These are phyloP conservation scores for Lagopus leucura DNA, from an alignment of 2,113 vertebrate species.

Conservation along the genomic window DNA sequence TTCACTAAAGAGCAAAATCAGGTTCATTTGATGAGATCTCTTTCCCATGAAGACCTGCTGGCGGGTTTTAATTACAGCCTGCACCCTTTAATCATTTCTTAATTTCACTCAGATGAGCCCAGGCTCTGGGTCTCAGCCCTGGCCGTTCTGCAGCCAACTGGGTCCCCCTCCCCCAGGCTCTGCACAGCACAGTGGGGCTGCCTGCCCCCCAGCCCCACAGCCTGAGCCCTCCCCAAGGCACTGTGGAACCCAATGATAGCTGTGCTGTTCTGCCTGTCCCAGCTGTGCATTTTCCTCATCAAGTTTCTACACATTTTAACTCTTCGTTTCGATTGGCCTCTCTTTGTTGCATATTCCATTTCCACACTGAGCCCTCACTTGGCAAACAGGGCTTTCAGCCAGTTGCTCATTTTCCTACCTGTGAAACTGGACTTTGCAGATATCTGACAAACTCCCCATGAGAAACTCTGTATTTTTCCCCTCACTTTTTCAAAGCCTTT, in stretches of 20 bases:
- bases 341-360: background rate
- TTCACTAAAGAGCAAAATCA: background rate
- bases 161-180: background rate
- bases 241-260: background rate
- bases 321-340: background rate
- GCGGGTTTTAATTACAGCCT: constrained; percentile 54
- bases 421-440: background rate
- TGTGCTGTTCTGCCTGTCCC: background rate
- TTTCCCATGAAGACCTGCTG: background rate
- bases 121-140: background rate
- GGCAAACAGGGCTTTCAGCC: background rate
- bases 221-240: background rate
- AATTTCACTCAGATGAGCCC: constrained; percentile 33
- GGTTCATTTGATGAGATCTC: background rate
- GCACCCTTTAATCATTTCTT: constrained; percentile 53
- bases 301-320: background rate
- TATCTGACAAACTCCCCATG: background rate
- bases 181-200: background rate
- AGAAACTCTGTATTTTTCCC: background rate
- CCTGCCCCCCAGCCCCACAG: background rate
- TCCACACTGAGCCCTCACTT: background rate
- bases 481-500: background rate
- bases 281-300: background rate
- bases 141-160: background rate
- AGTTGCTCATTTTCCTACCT: background rate